These are phyloP conservation scores for Decapterus maruadsi DNA, from an alignment of 2,797 vertebrate species.

Conservation along the genomic window DNA sequence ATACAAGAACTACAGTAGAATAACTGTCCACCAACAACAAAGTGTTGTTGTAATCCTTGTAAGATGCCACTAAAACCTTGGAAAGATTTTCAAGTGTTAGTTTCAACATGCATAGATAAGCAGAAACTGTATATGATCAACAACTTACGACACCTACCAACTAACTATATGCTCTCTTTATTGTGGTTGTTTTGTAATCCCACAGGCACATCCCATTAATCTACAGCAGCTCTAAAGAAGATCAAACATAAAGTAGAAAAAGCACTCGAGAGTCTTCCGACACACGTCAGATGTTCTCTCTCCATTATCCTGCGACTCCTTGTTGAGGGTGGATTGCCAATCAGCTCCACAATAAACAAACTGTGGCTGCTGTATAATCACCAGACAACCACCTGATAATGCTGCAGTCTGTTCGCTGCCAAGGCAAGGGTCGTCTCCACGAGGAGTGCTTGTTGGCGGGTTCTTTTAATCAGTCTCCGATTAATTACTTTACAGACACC, in stretches of 20 bases:
- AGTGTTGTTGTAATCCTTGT: too few species aligned
- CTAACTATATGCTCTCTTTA: constrained; percentile 4
- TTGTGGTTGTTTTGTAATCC: constrained; percentile 9
- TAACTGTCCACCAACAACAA: too few species aligned
- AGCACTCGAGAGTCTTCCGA: constrained; percentile 42
- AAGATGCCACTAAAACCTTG: not conserved
- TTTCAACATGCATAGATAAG: not conserved
- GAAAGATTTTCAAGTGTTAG: not conserved
- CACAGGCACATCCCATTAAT: constrained; percentile 24
- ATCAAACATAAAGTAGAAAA: constrained; percentile 44
- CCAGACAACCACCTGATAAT: constrained; percentile 55
- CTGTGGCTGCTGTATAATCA: constrained; percentile 51
- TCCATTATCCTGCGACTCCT: constrained; percentile 47
- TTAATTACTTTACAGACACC: constrained; percentile 76
- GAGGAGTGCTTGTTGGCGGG: constrained; percentile 56
- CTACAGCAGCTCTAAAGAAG: constrained; percentile 4
- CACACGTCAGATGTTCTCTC: constrained; percentile 27
- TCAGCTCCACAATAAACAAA: constrained; percentile 55
- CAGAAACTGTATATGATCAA: not conserved
- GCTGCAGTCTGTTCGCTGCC: constrained; percentile 52
- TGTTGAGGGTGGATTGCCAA: constrained; percentile 52
- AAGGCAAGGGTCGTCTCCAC: constrained; percentile 51
- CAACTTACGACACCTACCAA: not conserved
- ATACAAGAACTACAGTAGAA: not conserved
- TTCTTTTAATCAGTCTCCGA: constrained; percentile 78